Evolutionary conservation across 2,113 vertebrate species (phyloP).

Genomic region (Hemiscyllium ocellatum): DNA sequence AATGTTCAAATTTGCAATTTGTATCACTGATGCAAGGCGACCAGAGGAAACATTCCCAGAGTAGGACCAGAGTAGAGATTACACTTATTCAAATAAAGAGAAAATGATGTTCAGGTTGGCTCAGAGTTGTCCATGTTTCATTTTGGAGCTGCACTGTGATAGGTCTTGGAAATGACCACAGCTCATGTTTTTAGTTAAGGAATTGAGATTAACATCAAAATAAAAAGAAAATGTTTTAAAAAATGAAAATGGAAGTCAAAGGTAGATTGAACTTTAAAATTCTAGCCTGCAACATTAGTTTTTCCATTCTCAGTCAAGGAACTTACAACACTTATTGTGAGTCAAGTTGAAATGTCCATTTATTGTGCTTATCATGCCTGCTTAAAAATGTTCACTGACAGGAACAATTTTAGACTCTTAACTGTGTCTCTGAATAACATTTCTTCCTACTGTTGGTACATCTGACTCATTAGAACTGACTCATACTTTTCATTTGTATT

Average conservation of each 20-base stretch:
- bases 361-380: not conserved
- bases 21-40: not conserved
- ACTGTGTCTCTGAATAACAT: conserved; percentile 15
- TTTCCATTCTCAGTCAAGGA: not conserved
- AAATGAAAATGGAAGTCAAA: not conserved
- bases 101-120: not conserved
- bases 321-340: not conserved
- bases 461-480: conserved; percentile 22
- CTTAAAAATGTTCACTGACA: conserved; percentile 18
- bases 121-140: not conserved
- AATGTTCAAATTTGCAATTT: not conserved
- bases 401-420: conserved; percentile 4
- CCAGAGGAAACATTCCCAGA: not conserved
- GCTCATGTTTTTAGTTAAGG: not conserved
- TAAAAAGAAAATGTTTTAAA: not conserved
- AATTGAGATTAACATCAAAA: not conserved
- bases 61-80: not conserved
- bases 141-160: not conserved
- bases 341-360: not conserved
- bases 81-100: not conserved
- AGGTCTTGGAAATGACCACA: not conserved
- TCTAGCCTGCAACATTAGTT: not conserved
- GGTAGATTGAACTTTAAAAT: not conserved
- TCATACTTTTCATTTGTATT: conserved; percentile 20
- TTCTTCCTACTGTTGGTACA: not conserved